Conservation (phyloP, 2,113 vertebrate genomes). For the Machaerirhynchus nigripectus region DNA sequence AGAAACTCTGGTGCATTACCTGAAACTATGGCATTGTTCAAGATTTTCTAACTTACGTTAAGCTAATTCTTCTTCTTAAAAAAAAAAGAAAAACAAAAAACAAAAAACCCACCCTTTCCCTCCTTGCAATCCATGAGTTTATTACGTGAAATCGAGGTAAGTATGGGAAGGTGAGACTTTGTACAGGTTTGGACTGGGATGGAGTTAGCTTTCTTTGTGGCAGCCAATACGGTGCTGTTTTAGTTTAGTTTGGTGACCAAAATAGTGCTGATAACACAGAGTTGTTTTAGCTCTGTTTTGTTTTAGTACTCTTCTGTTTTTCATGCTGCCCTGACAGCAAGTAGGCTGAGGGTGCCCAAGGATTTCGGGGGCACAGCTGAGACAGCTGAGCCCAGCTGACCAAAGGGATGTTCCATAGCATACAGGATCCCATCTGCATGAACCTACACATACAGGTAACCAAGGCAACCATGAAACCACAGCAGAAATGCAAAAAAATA, state of each 20-base stretch:
- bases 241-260: neutral
- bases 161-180: neutral
- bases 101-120: no score
- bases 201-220: neutral
- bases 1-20: neutral
- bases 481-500: neutral
- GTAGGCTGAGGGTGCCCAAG: neutral
- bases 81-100: neutral
- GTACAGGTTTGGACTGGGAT: neutral
- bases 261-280: neutral
- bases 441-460: neutral
- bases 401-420: neutral
- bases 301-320: neutral
- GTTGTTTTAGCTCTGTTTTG: neutral
- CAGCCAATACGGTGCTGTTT: rapidly evolving
- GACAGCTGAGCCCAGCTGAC: neutral
- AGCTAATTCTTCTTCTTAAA: neutral
- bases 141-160: neutral
- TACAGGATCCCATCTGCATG: rapidly evolving
- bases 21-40: neutral
- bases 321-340: neutral
- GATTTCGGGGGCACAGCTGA: neutral
- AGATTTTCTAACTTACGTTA: neutral
- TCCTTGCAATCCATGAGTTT: neutral
- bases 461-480: neutral